Evolutionary conservation across 2,113 vertebrate genomes (phyloP).

Genomic region (Microtus ochrogaster): DNA sequence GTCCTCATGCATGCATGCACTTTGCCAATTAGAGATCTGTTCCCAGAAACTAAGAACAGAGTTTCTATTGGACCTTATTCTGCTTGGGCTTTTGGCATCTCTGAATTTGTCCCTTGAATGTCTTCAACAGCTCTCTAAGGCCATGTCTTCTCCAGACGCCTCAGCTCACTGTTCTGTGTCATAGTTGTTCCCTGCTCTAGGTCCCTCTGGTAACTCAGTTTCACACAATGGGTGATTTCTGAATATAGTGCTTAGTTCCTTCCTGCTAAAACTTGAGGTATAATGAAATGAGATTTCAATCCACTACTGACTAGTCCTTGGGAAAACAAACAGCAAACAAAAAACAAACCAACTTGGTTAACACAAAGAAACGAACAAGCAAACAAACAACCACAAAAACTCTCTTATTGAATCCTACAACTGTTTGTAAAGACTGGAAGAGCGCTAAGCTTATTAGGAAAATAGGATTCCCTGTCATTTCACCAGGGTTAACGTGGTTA

Average conservation of each 20-base stretch:
- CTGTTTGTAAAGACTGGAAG: not conserved
- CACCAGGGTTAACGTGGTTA: not conserved
- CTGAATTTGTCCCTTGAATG: not conserved
- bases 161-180: too few species aligned
- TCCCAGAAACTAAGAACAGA: not conserved
- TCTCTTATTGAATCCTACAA: not conserved
- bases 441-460: not conserved
- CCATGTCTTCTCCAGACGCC: not conserved
- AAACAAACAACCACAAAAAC: too few species aligned
- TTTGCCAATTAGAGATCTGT: too few species aligned
- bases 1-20: not conserved
- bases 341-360: too few species aligned
- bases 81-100: not conserved
- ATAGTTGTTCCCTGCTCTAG: not conserved
- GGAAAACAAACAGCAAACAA: not conserved
- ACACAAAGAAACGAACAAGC: too few species aligned
- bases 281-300: not conserved
- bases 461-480: not conserved
- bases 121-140: not conserved
- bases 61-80: not conserved
- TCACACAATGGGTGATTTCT: not conserved
- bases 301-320: not conserved
- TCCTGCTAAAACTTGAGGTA: not conserved
- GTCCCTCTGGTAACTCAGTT: not conserved
- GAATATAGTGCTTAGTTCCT: not conserved